phyloP scores from a whole-genome alignment of 2,888 invertebrate species.

The Mythimna loreyi region DNA sequence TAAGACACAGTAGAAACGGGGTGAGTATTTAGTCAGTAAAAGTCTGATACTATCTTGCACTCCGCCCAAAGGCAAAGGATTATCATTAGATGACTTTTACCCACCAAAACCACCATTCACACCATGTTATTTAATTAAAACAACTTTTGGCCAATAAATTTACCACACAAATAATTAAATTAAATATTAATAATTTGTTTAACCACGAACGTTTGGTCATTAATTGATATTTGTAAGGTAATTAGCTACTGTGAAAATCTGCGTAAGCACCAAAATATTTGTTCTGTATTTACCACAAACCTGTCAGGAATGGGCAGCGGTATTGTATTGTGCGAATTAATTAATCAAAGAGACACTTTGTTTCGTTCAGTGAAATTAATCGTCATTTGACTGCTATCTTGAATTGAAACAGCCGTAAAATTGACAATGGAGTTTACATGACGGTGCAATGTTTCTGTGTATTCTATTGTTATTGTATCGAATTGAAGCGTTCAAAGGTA shows the following conservation, averaged over 20 bases:
- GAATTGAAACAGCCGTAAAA: not conserved
- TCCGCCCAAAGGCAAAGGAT: too few relatives aligned
- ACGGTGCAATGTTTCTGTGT: too few relatives aligned
- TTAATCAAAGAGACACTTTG: conserved; percentile 12
- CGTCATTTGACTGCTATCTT: not conserved
- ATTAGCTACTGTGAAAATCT: not conserved
- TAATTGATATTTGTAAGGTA: not conserved
- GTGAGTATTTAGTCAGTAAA: too few relatives aligned
- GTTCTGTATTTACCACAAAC: conserved; percentile 11
- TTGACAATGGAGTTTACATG: not conserved
- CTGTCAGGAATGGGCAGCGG: not conserved
- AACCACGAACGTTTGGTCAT: not conserved
- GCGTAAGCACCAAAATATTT: not conserved
- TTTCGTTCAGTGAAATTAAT: conserved; percentile 11
- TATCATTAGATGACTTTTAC: too few relatives aligned
- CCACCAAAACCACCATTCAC: too few relatives aligned
- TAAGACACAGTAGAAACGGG: too few relatives aligned
- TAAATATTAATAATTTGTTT: not conserved
- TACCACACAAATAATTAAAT: not conserved
- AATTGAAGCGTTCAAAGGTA: too few relatives aligned
- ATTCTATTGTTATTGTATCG: too few relatives aligned
- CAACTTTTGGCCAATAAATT: not conserved
- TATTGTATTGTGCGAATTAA: not conserved
- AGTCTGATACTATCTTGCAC: too few relatives aligned
- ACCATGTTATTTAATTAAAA: too few relatives aligned